Conservation (phyloP, 2,888 invertebrate genomes). For the Cosmia trapezina region DNA sequence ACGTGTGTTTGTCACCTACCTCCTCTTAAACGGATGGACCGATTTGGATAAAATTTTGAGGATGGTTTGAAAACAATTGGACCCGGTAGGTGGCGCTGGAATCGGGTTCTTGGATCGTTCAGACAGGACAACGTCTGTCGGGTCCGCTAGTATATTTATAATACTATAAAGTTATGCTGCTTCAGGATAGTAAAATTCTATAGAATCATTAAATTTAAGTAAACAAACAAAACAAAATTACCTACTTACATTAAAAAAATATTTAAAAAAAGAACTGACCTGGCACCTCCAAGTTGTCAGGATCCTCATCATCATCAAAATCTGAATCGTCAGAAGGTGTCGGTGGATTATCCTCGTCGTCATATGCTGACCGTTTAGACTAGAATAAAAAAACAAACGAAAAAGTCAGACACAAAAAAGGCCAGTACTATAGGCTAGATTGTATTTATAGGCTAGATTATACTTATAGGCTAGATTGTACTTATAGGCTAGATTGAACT, state of each 20-base stretch:
- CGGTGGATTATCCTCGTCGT: slow-evolving; percentile 85
- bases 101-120: no score
- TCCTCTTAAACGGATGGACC: no score
- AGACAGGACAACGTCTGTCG: no score
- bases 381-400: slow-evolving; percentile 54
- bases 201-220: not conserved
- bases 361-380: slow-evolving; percentile 84
- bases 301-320: slow-evolving; percentile 97
- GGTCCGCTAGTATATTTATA: no score
- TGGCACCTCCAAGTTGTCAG: slow-evolving; percentile 97
- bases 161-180: not conserved
- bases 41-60: no score
- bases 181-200: not conserved
- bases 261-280: slow-evolving; percentile 84
- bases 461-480: no score
- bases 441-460: no score
- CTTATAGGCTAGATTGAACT: no score
- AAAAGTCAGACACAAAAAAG: not conserved
- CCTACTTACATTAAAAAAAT: not conserved
- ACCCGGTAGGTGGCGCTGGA: no score
- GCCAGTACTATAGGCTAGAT: not conserved
- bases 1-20: no score
- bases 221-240: not conserved
- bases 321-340: slow-evolving; percentile 90
- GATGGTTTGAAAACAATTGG: no score